Conservation (phyloP, 2,113 vertebrate species). For the Xiphias gladius region DNA sequence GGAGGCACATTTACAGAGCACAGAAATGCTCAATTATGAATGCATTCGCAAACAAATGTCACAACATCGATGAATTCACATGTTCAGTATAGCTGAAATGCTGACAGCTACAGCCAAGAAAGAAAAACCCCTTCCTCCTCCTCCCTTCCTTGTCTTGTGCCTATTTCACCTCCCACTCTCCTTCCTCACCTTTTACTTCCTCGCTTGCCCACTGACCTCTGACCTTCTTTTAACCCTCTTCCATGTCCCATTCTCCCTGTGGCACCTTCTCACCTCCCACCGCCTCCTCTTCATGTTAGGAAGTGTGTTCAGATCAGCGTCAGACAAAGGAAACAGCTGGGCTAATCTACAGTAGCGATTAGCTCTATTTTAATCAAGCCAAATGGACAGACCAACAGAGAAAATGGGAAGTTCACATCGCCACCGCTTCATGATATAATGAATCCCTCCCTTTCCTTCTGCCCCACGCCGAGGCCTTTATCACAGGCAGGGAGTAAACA, state of each 20-base stretch:
- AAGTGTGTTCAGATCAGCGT: conserved; percentile 72
- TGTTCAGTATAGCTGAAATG: conserved; percentile 6
- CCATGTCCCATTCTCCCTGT: conserved; percentile 36
- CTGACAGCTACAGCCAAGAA: conserved; percentile 35
- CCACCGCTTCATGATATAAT: conserved; percentile 74
- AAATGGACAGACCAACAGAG: conserved; percentile 51
- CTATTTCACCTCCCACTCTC: conserved; percentile 56
- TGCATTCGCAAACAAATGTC: conserved; percentile 46
- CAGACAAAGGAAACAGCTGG: conserved; percentile 82
- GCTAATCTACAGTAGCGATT: conserved; percentile 78
- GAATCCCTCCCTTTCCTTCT: conserved; percentile 71
- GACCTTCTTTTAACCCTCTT: conserved; percentile 54
- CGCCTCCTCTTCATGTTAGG: conserved; percentile 43
- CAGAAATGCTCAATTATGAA: conserved; percentile 26
- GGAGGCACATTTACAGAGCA: conserved; percentile 19
- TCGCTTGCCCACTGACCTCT: conserved; percentile 45
- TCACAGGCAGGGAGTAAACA: conserved; percentile 71
- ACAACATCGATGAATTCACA: conserved; percentile 25
- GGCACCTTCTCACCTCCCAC: conserved; percentile 23
- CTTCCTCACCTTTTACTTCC: conserved; percentile 67
- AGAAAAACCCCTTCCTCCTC: conserved; percentile 56
- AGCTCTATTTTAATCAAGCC: conserved; percentile 76
- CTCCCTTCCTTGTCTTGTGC: conserved; percentile 69
- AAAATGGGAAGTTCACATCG: conserved; percentile 80
- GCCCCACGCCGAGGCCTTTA: conserved; percentile 67